Percentiles rank a stretch among this genome's conserved stretches.
phyloP scores from a whole-genome alignment of 2,888 invertebrate genomes.

The Pammene aurita region DNA sequence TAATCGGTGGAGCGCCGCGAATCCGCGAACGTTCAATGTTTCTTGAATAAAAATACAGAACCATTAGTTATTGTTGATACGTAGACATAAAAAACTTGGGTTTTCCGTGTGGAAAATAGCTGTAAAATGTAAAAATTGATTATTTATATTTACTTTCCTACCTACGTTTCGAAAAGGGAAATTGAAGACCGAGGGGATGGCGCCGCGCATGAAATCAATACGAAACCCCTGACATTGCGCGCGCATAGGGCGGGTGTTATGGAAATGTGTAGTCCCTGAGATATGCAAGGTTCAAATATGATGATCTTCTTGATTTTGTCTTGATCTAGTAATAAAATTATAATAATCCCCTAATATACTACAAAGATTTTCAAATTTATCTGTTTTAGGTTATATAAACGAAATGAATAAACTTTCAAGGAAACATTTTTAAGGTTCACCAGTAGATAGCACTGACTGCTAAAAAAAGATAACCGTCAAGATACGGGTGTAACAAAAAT shows the following conservation, averaged over 20 bases:
- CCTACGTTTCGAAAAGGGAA: slow-evolving; percentile 56
- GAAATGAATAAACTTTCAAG: too few species aligned
- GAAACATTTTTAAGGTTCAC: too few species aligned
- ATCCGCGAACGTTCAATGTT: slow-evolving; percentile 32
- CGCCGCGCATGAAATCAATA: slow-evolving; percentile 73
- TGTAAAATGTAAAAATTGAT: slow-evolving; percentile 46
- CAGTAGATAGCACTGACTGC: too few species aligned
- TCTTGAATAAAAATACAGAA: slow-evolving; percentile 20
- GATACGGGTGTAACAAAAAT: too few species aligned
- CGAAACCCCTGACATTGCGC: slow-evolving; percentile 66
- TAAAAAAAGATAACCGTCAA: too few species aligned
- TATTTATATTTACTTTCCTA: slow-evolving; percentile 62
- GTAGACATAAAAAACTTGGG: too few species aligned
- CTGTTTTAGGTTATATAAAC: too few species aligned
- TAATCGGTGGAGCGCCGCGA: slow-evolving; percentile 39
- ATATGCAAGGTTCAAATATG: slow-evolving; percentile 21
- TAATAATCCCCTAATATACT: too few species aligned
- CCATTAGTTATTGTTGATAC: background rate
- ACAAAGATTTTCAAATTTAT: background rate
- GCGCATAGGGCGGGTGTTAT: slow-evolving; percentile 58
- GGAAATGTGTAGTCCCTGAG: slow-evolving; percentile 33
- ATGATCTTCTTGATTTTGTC: background rate
- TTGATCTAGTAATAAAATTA: too few species aligned
- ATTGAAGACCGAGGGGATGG: slow-evolving; percentile 58
- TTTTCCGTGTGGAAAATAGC: too few species aligned